phyloP scores from a whole-genome alignment of 2,888 invertebrate genomes.

The Drosophila flavopinicola region DNA sequence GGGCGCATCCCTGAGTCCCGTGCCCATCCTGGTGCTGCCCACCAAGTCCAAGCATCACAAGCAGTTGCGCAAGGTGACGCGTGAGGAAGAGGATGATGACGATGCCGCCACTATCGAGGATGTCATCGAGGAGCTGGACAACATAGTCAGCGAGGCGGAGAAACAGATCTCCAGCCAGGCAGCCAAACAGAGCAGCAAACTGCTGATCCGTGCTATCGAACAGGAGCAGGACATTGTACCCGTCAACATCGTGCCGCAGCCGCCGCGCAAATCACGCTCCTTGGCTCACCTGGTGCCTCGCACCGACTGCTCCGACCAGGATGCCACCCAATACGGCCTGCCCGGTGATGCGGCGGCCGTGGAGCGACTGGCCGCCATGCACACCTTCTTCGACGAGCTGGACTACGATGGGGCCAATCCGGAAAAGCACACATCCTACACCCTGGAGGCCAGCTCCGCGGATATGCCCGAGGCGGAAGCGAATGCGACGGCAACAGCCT shows the following conservation, averaged over 20 bases:
- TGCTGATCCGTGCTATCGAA: conserved; percentile 39
- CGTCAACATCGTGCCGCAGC: conserved; percentile 91
- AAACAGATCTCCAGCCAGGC: conserved; percentile 85
- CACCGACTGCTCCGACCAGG: conserved; percentile 82
- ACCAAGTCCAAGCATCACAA: conserved; percentile 72
- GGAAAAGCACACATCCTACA: conserved; percentile 65
- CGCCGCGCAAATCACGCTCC: conserved; percentile 90
- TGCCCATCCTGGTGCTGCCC: conserved; percentile 85
- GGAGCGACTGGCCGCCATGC: conserved; percentile 77
- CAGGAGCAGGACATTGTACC: conserved; percentile 90
- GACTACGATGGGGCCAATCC: conserved; percentile 76
- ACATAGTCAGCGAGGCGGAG: conserved; percentile 93
- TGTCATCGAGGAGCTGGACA: conserved; percentile 93
- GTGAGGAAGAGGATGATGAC: conserved; percentile 63
- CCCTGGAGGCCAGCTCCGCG: conserved; percentile 65
- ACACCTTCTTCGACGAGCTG: conserved; percentile 81
- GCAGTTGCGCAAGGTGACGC: conserved; percentile 43
- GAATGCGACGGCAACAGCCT: conserved; percentile 66
- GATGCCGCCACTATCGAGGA: conserved; percentile 93
- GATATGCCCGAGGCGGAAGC: conserved; percentile 78
- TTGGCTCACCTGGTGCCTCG: conserved; percentile 89
- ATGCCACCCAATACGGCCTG: conserved; percentile 84
- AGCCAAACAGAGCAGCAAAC: conserved; percentile 12
- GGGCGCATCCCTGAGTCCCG: conserved; percentile 89
- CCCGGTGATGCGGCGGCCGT: conserved; percentile 63